phyloP scores from a whole-genome alignment of 2,888 invertebrate genomes.

The Parascotia fuliginaria region DNA sequence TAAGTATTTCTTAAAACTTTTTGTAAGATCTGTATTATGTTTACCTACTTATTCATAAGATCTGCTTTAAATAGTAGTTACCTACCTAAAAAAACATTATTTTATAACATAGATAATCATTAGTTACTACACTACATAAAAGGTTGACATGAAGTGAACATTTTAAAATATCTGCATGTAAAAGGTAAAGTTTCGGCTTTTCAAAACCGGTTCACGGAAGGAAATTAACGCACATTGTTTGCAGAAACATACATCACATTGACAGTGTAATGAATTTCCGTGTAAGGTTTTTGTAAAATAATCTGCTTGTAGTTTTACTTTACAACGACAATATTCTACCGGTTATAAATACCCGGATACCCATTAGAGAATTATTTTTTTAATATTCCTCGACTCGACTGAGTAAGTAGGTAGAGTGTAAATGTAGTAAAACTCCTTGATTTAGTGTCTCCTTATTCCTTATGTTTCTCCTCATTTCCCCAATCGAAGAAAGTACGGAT shows the following conservation, averaged over 20 bases:
- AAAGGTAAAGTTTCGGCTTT: constrained; percentile 20
- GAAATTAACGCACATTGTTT: constrained; percentile 27
- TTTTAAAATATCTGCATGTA: background rate
- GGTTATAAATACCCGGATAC: background rate
- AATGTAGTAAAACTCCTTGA: too few relatives aligned
- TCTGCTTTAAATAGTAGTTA: too few relatives aligned
- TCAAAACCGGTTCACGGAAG: constrained; percentile 29
- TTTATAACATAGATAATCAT: too few relatives aligned
- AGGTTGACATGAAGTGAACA: background rate
- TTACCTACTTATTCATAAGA: too few relatives aligned
- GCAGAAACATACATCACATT: constrained; percentile 22
- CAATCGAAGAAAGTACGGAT: too few relatives aligned
- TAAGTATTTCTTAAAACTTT: too few relatives aligned
- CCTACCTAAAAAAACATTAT: too few relatives aligned
- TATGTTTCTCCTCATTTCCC: too few relatives aligned
- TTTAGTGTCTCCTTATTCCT: too few relatives aligned
- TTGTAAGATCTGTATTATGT: too few relatives aligned
- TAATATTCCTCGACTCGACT: background rate
- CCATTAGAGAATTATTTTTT: background rate
- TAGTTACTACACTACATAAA: too few relatives aligned
- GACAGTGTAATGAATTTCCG: constrained; percentile 32
- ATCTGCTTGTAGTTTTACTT: constrained; percentile 10
- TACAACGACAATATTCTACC: constrained; percentile 9
- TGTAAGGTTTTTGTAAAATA: constrained; percentile 23
- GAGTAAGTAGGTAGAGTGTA: too few relatives aligned